These are phyloP conservation scores for Nasalis larvatus DNA, from an alignment of 2,113 vertebrate species.

Conservation along the genomic window DNA sequence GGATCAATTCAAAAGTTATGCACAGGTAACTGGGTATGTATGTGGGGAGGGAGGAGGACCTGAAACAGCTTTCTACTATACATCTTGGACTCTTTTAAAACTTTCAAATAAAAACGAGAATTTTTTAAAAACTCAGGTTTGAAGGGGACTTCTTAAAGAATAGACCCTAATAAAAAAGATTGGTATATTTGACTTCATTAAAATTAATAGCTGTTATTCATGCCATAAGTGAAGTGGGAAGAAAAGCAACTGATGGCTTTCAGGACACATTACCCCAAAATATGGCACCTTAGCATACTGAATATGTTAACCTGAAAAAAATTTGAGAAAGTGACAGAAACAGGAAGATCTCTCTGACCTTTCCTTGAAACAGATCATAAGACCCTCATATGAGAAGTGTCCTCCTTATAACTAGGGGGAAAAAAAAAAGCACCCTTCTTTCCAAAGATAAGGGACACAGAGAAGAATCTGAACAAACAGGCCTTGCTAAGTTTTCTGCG, in stretches of 20 bases:
- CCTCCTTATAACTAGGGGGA: not conserved
- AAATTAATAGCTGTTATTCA: not conserved
- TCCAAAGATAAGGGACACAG: not conserved
- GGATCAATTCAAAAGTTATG: not conserved
- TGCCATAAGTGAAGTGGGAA: not conserved
- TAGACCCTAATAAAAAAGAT: not conserved
- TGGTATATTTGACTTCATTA: not conserved
- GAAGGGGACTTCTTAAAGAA: not conserved
- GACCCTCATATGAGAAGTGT: not conserved
- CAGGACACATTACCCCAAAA: not conserved
- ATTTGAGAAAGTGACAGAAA: not conserved
- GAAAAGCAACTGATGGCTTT: not conserved
- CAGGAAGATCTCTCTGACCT: not conserved
- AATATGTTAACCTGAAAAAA: not conserved
- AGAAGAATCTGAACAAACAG: not conserved
- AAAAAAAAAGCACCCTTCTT: not conserved
- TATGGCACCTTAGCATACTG: not conserved
- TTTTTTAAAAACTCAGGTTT: not conserved
- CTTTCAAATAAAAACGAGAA: not conserved
- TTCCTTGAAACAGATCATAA: not conserved
- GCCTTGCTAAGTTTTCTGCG: not conserved
- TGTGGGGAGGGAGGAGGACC: fast-evolving
- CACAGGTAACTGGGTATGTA: not conserved
- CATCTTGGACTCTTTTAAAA: not conserved
- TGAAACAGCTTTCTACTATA: not conserved